Percentiles rank a stretch among this genome's conserved stretches.
Conservation (phyloP, 1,140 invertebrate genomes). For the Berghia stephanieae region DNA sequence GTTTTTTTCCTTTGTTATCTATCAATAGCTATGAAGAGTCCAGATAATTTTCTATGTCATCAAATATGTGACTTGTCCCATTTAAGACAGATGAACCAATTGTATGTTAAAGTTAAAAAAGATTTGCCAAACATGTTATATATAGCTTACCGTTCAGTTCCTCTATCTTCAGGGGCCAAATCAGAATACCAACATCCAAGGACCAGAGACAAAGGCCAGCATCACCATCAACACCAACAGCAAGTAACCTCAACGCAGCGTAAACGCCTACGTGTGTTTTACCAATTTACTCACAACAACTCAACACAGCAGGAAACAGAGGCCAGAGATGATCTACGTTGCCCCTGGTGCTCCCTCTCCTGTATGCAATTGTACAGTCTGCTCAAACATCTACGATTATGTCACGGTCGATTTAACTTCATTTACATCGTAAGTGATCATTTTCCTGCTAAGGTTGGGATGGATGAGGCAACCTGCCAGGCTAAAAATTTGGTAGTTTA, state of each 20-base stretch:
- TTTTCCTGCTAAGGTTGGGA: too few species aligned
- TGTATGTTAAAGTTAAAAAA: neutral
- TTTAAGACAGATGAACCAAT: neutral
- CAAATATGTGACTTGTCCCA: neutral
- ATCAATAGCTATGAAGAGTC: neutral
- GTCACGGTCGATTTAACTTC: constrained; percentile 92
- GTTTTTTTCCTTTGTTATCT: too few species aligned
- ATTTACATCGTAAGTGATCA: constrained; percentile 82
- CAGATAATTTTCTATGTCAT: neutral
- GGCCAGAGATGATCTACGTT: constrained; percentile 88
- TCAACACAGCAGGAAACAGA: constrained; percentile 94
- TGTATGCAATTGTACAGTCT: constrained; percentile 87
- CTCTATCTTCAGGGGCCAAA: constrained; percentile 19
- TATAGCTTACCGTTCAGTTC: neutral
- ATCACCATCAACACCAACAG: constrained; percentile 37
- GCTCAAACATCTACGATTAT: constrained; percentile 91
- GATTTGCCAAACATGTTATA: neutral
- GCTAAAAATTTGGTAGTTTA: too few species aligned
- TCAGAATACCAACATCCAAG: constrained; percentile 16
- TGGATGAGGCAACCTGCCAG: too few species aligned
- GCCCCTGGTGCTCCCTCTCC: constrained; percentile 94
- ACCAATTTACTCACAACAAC: constrained; percentile 96
- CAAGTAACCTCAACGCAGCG: constrained; percentile 44
- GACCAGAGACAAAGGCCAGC: constrained; percentile 22
- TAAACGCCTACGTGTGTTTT: constrained; percentile 79